phyloP scores from a whole-genome alignment of 2,888 invertebrate species.

The Monochamus alternatus region DNA sequence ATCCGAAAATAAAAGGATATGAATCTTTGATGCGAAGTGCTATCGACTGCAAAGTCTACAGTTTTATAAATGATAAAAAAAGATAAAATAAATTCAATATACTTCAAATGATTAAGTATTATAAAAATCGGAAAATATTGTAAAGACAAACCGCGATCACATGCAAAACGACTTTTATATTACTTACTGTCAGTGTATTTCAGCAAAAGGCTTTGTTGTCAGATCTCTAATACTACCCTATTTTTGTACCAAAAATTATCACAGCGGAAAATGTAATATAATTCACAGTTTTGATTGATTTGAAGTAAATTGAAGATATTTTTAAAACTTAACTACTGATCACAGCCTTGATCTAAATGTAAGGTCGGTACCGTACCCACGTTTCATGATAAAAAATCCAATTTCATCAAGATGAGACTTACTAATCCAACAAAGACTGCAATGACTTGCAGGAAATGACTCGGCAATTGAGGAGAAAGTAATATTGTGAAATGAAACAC shows the following conservation, averaged over 20 bases:
- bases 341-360: constrained; percentile 23
- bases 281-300: constrained; percentile 23
- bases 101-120: constrained; percentile 38
- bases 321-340: constrained; percentile 5
- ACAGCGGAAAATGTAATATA: constrained; percentile 32
- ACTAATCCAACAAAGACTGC: no score
- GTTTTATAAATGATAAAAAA: background rate
- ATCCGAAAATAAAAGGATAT: background rate
- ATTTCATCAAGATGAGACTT: background rate
- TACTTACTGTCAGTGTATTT: background rate
- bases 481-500: constrained; percentile 2
- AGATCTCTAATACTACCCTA: constrained; percentile 15
- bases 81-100: constrained; percentile 29
- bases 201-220: constrained; percentile 25
- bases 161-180: background rate
- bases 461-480: background rate
- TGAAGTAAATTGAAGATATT: constrained; percentile 38
- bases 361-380: constrained; percentile 15
- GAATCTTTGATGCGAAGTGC: background rate
- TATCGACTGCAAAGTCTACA: constrained; percentile 5
- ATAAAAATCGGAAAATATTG: constrained; percentile 14
- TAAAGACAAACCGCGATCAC: background rate
- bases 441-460: background rate
- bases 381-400: constrained; percentile 9
- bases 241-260: constrained; percentile 39